Percentiles rank a stretch among this genome's conserved stretches.
phyloP scores from a whole-genome alignment of 1,140 invertebrate species.

The Heliconius eleuchia region DNA sequence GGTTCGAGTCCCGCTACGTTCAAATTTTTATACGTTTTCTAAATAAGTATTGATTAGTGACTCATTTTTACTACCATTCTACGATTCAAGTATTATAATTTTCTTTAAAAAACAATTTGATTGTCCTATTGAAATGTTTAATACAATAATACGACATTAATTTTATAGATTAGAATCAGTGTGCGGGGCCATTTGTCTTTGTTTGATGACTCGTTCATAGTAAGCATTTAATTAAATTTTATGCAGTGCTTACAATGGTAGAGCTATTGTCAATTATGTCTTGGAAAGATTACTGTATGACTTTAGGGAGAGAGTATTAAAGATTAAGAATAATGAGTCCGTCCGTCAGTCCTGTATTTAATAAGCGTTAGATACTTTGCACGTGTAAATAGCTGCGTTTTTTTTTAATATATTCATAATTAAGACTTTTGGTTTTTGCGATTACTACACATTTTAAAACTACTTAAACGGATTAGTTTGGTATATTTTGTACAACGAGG shows the following conservation, averaged over 20 bases:
- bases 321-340: no score
- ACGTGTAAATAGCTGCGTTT: no score
- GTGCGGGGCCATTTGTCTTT: not conserved
- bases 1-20: no score
- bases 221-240: constrained; percentile 11
- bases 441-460: no score
- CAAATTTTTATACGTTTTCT: no score
- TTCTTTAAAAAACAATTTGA: not conserved
- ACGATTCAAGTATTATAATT: no score
- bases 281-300: not conserved
- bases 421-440: no score
- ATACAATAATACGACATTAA: constrained; percentile 4
- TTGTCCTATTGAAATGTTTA: not conserved
- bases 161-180: constrained; percentile 7
- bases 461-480: no score
- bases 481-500: no score
- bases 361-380: not conserved
- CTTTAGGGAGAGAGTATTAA: not conserved
- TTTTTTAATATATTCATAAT: no score
- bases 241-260: not conserved
- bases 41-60: not conserved
- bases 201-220: not conserved
- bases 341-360: not conserved
- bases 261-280: not conserved
- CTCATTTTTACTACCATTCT: not conserved